phyloP scores from a whole-genome alignment of 2,113 vertebrate species.

The Rutilus rutilus region DNA sequence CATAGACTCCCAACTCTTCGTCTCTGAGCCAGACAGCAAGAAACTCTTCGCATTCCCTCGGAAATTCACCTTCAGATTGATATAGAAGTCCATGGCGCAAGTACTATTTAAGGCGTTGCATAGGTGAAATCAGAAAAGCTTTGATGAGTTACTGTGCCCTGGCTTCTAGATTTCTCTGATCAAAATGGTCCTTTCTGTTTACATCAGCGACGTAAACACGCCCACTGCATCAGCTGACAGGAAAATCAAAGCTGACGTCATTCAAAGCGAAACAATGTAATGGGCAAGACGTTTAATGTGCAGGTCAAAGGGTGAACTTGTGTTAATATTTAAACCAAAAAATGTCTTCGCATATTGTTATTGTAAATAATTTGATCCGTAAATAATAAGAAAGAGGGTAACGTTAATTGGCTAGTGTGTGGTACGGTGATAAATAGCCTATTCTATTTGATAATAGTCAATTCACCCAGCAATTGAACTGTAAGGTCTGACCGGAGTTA shows the following conservation, averaged over 20 bases:
- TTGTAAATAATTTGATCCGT: neutral
- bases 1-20: slow-evolving; percentile 90
- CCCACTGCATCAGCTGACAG: slow-evolving; percentile 66
- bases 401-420: neutral
- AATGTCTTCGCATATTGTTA: neutral
- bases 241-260: slow-evolving; percentile 46
- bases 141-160: neutral
- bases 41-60: slow-evolving; percentile 78
- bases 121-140: neutral
- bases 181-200: slow-evolving; percentile 71
- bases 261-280: neutral
- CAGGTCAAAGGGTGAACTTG: neutral
- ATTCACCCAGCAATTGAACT: neutral
- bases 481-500: neutral
- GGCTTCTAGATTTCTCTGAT: neutral
- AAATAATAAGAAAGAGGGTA: neutral
- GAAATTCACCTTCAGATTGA: slow-evolving; percentile 79
- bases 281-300: neutral
- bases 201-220: slow-evolving; percentile 67
- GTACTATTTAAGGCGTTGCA: slow-evolving; percentile 31
- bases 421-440: neutral
- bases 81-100: slow-evolving; percentile 74
- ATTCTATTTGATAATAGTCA: neutral
- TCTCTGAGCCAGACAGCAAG: slow-evolving; percentile 85
- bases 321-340: neutral